phyloP scores from a whole-genome alignment of 2,797 vertebrate species.

The Phoebastria nigripes region DNA sequence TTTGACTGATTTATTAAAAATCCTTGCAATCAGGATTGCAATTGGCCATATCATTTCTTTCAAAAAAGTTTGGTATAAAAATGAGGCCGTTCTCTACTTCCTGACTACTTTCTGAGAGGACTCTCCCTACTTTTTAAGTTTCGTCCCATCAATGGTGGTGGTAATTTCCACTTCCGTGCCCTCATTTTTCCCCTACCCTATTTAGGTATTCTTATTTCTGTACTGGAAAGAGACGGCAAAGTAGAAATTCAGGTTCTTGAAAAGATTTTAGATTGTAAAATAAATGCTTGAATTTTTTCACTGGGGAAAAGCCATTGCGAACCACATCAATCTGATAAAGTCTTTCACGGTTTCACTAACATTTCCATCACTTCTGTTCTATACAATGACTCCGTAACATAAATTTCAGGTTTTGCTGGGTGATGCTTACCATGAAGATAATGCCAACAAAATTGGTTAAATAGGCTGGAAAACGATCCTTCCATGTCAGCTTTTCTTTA shows the following conservation, averaged over 20 bases:
- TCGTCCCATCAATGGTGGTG: neutral
- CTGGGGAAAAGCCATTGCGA: neutral
- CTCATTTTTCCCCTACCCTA: neutral
- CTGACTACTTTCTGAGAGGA: neutral
- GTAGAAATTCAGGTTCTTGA: neutral
- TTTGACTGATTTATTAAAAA: neutral
- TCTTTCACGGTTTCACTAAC: neutral
- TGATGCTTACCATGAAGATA: slow-evolving; percentile 86
- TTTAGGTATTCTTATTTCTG: neutral
- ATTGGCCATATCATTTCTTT: neutral
- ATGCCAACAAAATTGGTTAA: slow-evolving; percentile 84
- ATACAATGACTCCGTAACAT: neutral
- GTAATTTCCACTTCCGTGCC: neutral
- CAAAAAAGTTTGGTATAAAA: neutral
- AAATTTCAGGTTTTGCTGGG: neutral
- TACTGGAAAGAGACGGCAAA: neutral
- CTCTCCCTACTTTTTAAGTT: neutral
- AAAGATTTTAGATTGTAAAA: neutral
- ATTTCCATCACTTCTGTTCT: neutral
- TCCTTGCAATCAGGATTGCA: neutral
- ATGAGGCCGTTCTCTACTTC: neutral
- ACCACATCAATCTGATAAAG: neutral
- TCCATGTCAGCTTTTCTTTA: slow-evolving; percentile 94
- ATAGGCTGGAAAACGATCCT: slow-evolving; percentile 90
- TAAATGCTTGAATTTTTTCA: neutral